A percentile compares a stretch with the other conserved stretches of the same genome.
Evolutionary conservation across 1,140 invertebrate species (phyloP).

Genomic region (Chrysopa pallens): DNA sequence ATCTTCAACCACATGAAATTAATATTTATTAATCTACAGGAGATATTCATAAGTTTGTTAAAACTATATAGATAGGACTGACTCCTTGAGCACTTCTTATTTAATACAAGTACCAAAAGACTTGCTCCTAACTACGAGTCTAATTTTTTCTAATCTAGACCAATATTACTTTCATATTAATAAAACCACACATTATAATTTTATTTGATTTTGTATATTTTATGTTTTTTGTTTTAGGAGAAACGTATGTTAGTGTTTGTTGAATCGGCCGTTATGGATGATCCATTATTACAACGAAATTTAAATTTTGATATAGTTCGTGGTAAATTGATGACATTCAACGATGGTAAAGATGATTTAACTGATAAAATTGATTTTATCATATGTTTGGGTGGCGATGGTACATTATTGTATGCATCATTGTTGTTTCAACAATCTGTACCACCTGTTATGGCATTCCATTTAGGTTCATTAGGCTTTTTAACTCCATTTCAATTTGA

Average conservation of each 20-base stretch:
- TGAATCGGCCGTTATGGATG: slow-evolving; percentile 74
- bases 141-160: too few species aligned
- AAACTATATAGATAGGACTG: too few species aligned
- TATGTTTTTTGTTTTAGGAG: slow-evolving; percentile 37
- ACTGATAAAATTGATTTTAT: slow-evolving; percentile 95
- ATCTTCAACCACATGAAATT: too few species aligned
- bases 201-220: too few species aligned
- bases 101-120: too few species aligned
- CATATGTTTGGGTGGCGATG: slow-evolving; percentile 88
- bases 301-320: slow-evolving; percentile 50
- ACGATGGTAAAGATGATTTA: slow-evolving; percentile 70
- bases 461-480: slow-evolving; percentile 91
- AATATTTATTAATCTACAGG: too few species aligned
- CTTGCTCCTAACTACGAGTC: too few species aligned
- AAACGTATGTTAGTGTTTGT: slow-evolving; percentile 91
- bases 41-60: too few species aligned
- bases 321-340: slow-evolving; percentile 77
- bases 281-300: slow-evolving; percentile 52
- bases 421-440: slow-evolving; percentile 90
- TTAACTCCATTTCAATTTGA: slow-evolving; percentile 91
- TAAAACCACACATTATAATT: too few species aligned
- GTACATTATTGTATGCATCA: slow-evolving; percentile 89
- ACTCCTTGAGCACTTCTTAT: too few species aligned
- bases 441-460: slow-evolving; percentile 95
- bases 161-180: too few species aligned